Percentiles rank a stretch among this genome's conserved stretches.
Evolutionary conservation across 2,888 invertebrate genomes (phyloP).

Genomic region (Epirrhoe alternata): DNA sequence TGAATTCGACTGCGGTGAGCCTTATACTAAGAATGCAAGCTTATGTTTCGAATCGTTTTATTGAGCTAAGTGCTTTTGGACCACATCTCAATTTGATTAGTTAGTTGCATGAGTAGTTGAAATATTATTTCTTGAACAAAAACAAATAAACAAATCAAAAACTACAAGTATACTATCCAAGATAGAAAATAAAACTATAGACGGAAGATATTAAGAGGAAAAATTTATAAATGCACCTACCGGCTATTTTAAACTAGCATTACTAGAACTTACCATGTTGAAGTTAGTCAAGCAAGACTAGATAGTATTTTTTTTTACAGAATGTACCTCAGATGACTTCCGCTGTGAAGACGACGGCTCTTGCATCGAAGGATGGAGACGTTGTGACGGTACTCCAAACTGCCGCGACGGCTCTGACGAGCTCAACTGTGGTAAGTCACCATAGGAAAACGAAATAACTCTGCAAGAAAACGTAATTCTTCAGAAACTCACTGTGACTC

Average conservation of each 20-base stretch:
- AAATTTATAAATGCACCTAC: background rate
- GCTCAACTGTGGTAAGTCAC: constrained; percentile 76
- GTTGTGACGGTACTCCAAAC: constrained; percentile 83
- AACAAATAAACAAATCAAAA: too few relatives aligned
- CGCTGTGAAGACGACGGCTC: constrained; percentile 85
- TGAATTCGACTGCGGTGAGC: constrained; percentile 86
- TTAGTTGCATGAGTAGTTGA: too few relatives aligned
- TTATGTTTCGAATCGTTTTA: background rate
- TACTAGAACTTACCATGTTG: too few relatives aligned
- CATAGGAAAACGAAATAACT: background rate
- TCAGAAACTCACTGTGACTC: background rate
- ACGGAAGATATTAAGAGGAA: too few relatives aligned
- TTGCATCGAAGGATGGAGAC: constrained; percentile 84
- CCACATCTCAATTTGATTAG: too few relatives aligned
- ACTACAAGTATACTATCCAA: too few relatives aligned
- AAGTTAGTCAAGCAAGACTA: background rate
- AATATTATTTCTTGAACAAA: too few relatives aligned
- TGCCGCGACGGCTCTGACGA: constrained; percentile 88
- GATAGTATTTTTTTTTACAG: constrained; percentile 47
- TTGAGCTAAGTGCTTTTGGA: too few relatives aligned
- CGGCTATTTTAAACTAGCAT: background rate
- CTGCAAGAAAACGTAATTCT: background rate
- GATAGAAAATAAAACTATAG: too few relatives aligned
- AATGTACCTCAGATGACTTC: constrained; percentile 80
- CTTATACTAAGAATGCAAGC: background rate